Conservation (phyloP, 2,113 vertebrate species). For the Paradisaea rubra region DNA sequence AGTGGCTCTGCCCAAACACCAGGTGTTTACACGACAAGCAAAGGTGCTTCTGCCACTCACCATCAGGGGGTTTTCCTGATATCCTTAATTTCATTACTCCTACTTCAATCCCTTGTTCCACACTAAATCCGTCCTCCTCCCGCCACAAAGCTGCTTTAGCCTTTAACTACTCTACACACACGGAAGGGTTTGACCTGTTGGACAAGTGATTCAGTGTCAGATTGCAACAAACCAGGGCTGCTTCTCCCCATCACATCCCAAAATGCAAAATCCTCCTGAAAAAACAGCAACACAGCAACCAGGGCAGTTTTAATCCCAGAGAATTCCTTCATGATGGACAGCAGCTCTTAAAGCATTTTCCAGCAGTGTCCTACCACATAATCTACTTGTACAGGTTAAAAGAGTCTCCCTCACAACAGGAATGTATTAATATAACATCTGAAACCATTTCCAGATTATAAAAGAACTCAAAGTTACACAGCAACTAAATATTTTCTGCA, state of each 20-base stretch:
- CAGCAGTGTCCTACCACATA: rapidly evolving
- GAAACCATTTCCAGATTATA: not conserved
- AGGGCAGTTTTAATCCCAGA: not conserved
- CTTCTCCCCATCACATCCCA: not conserved
- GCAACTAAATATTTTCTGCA: not conserved
- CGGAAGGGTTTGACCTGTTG: slow-evolving; percentile 35
- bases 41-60: slow-evolving; percentile 52
- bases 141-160: slow-evolving; percentile 21
- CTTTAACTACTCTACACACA: slow-evolving; percentile 15
- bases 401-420: not conserved
- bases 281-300: not conserved
- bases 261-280: not conserved
- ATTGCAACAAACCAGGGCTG: not conserved
- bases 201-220: slow-evolving; percentile 32
- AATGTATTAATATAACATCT: rapidly evolving
- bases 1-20: not conserved
- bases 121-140: slow-evolving; percentile 51
- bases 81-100: slow-evolving; percentile 12
- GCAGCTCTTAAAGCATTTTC: not conserved
- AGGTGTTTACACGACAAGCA: not conserved
- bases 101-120: slow-evolving; percentile 38
- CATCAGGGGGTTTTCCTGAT: not conserved
- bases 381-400: not conserved
- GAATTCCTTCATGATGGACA: rapidly evolving
- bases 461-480: not conserved